A percentile compares a stretch with the other conserved stretches of the same genome.
phyloP scores from a whole-genome alignment of 2,113 vertebrate genomes.

The Trochalopteron elliotii region DNA sequence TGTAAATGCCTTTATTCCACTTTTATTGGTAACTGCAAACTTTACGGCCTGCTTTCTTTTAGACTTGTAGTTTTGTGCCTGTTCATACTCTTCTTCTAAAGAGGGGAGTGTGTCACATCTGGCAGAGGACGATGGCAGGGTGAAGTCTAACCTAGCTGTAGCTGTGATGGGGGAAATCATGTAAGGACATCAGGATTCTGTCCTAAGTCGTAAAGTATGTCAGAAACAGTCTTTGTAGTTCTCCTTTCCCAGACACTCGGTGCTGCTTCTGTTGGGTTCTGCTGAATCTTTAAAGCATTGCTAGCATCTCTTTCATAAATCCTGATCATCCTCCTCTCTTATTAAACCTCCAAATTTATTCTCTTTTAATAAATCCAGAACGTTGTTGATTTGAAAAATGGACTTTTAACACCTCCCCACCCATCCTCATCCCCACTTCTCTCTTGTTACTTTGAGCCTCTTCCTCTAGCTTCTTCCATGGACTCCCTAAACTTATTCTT shows the following conservation, averaged over 20 bases:
- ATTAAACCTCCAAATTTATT: background rate
- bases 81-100: background rate
- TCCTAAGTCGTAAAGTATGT: background rate
- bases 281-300: background rate
- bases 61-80: background rate
- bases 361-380: background rate
- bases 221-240: background rate
- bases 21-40: background rate
- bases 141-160: background rate
- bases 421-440: background rate
- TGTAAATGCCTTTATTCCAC: background rate
- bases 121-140: background rate
- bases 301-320: background rate
- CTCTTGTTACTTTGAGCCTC: background rate
- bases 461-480: background rate
- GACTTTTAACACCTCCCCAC: background rate
- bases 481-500: background rate
- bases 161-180: background rate
- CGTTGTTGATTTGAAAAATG: background rate
- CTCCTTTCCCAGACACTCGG: background rate
- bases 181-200: background rate
- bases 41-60: background rate
- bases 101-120: background rate
- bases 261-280: background rate
- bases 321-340: background rate